Conservation (phyloP, 2,888 invertebrate genomes). For the Aplocera efformata region DNA sequence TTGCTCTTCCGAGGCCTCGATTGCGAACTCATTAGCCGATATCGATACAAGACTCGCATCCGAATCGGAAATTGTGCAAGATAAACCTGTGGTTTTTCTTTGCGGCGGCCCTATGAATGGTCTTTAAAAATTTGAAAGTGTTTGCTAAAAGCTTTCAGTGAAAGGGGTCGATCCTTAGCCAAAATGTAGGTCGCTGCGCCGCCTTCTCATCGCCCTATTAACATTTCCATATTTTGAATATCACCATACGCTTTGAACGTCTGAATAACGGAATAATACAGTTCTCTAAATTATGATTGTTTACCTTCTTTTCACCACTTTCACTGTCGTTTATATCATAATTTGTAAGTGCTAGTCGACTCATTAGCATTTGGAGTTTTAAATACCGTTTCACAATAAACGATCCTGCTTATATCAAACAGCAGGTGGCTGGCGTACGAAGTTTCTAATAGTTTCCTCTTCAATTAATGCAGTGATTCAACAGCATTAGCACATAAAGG, state of each 20-base stretch:
- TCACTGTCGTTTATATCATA: conserved; percentile 2
- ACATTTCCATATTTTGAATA: no score
- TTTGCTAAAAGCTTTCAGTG: no score
- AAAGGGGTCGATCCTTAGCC: no score
- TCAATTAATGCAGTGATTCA: conserved; percentile 31
- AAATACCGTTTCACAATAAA: no score
- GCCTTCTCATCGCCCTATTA: no score
- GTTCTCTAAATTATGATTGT: no score
- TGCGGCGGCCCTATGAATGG: neutral
- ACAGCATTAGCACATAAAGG: conserved; percentile 35
- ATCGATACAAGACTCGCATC: neutral
- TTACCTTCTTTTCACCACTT: neutral
- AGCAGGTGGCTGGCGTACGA: neutral
- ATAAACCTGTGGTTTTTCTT: neutral
- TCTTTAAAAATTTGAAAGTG: no score
- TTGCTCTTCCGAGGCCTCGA: conserved; percentile 32
- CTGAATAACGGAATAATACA: no score
- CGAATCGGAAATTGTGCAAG: conserved; percentile 1
- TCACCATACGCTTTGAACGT: no score
- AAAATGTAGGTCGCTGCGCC: no score
- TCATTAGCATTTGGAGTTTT: no score
- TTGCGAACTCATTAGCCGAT: conserved; percentile 5
- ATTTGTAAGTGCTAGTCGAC: no score
- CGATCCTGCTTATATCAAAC: conserved; percentile 8
- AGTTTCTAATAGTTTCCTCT: conserved; percentile 20